A percentile compares a stretch with the other conserved stretches of the same genome.
These are phyloP conservation scores for Hydriomena furcata DNA, from an alignment of 2,888 invertebrate genomes.

Conservation along the genomic window DNA sequence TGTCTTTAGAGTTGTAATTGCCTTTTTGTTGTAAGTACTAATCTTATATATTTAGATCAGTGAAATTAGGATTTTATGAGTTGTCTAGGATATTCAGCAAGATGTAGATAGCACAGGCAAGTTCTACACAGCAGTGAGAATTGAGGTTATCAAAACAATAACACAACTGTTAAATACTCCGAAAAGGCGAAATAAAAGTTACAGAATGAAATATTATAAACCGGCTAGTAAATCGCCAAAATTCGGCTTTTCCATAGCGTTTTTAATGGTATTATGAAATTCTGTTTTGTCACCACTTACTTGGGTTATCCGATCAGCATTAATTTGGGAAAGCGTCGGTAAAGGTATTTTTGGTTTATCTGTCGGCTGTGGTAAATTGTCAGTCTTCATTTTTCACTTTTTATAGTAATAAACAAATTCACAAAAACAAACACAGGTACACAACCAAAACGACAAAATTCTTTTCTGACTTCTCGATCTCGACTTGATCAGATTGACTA, in stretches of 20 bases:
- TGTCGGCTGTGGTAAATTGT: conserved; percentile 47
- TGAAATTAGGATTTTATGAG: too few relatives aligned
- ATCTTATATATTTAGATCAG: too few relatives aligned
- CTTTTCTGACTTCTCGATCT: too few relatives aligned
- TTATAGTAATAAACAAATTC: conserved; percentile 16
- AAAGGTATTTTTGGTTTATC: conserved; percentile 84
- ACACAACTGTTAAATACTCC: neutral
- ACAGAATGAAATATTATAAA: neutral
- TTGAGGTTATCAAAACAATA: conserved; percentile 16
- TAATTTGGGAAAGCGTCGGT: conserved; percentile 95
- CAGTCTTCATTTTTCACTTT: conserved; percentile 61
- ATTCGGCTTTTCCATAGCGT: neutral
- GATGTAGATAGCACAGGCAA: neutral
- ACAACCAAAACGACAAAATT: conserved; percentile 13
- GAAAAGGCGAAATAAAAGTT: neutral
- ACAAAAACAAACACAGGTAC: conserved; percentile 18
- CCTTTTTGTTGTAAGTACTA: too few relatives aligned
- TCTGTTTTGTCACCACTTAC: conserved; percentile 78
- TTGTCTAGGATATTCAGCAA: too few relatives aligned
- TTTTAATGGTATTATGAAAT: conserved; percentile 39
- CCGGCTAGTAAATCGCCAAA: conserved; percentile 6
- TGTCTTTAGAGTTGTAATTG: too few relatives aligned
- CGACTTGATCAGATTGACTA: too few relatives aligned
- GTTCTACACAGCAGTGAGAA: neutral
- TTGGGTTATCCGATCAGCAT: conserved; percentile 94